Evolutionary conservation across 2,888 invertebrate genomes (phyloP), one percentile per base, ranked within the genome.

Genomic region (Allygus modestus): DNA sequence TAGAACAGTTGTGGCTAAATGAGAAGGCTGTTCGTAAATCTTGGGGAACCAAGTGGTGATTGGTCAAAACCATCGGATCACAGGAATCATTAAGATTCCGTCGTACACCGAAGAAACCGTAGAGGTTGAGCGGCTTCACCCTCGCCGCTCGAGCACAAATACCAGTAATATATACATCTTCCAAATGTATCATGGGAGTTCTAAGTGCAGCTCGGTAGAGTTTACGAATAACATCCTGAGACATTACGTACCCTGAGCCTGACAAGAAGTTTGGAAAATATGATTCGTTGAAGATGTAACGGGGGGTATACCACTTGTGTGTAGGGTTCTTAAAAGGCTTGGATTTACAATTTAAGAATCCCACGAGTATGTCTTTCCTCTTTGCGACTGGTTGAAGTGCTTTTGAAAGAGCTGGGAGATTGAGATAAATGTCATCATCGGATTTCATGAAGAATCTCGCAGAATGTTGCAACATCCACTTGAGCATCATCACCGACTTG

Each of bases 361-460:
- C 97, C 15, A 95, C 92, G 71, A 97, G 90, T 85, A 95, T 84
- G 54, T 83, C 84, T 81, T 88, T 89, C 0, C 85, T 46, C 65
- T 91, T 91, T 11, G 69, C 77, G 85, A 88, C 89, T 0, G 89
- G 88, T 0, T 85, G 87, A 37, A 92, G 88, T 9, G 89, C 88
- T 85, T 89, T 89, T 81, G 95, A 89, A 28, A 96, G 90, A 87
- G 92, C 93, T n/a, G 94, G 94, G 84, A 97, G 91, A 90, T 97
- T 96, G 0, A 97, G 93, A 89, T 95, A 97, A 91, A 96, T 96
- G 88, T 97, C 97, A 87, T 97, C 97, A 87, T 97, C 97, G 4
- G 96, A 95, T 91, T 97, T 97, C 90, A 97, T 92, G 28, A 97
- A 92, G 91, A 94, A 97, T 65, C 93, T 92, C 0, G 93, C 93